Percentiles rank a stretch among this genome's conserved stretches.
Evolutionary conservation across 2,797 vertebrate species (phyloP).

Genomic region (Squalus acanthias): DNA sequence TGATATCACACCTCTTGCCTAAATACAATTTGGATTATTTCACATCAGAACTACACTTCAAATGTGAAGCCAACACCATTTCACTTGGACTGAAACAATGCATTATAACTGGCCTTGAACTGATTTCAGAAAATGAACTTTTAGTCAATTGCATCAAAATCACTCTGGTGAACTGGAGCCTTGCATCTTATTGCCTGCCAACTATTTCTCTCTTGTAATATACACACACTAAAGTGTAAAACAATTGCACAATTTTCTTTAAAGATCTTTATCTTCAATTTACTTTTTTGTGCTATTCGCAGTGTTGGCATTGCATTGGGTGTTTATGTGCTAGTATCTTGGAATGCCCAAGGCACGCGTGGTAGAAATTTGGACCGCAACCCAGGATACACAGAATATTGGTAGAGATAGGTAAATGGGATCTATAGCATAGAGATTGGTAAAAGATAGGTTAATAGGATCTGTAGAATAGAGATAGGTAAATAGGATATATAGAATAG

Average conservation of each 20-base stretch:
- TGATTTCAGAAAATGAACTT: neutral
- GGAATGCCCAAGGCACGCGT: neutral
- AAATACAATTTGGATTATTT: neutral
- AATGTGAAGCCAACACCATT: neutral
- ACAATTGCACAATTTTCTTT: neutral
- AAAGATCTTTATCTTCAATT: neutral
- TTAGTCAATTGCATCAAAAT: neutral
- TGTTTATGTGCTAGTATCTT: neutral
- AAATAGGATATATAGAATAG: neutral
- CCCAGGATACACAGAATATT: neutral
- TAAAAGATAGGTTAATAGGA: neutral
- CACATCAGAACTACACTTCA: neutral
- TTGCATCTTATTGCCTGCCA: neutral
- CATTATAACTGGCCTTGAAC: neutral
- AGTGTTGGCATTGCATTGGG: neutral
- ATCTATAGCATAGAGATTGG: neutral
- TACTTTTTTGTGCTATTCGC: neutral
- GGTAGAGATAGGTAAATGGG: neutral
- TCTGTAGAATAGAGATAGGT: neutral
- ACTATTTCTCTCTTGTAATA: neutral
- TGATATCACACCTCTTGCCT: neutral
- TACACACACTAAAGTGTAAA: neutral
- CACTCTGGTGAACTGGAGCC: neutral
- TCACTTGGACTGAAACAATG: neutral
- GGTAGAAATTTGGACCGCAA: neutral